Evolutionary conservation across 2,797 vertebrate genomes (phyloP).

Genomic region (Microcaecilia unicolor): DNA sequence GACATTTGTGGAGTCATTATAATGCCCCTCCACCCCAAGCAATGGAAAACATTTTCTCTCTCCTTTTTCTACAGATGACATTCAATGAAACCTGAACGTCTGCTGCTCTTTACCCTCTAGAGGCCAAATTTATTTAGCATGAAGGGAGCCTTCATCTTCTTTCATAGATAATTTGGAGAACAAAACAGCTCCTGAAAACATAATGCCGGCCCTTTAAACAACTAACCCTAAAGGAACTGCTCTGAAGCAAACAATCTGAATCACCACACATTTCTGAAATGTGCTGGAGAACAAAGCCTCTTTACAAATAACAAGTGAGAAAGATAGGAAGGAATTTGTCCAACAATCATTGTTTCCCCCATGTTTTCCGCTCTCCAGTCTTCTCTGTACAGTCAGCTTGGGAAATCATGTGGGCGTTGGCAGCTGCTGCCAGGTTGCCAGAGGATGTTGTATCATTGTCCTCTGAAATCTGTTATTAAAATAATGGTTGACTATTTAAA

Average conservation of each 20-base stretch:
- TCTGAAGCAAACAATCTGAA: neutral
- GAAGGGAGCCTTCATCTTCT: too few relatives aligned
- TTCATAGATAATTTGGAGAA: too few relatives aligned
- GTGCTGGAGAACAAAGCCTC: neutral
- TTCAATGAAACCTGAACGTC: too few relatives aligned
- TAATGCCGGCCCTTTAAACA: too few relatives aligned
- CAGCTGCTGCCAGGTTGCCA: slow-evolving; percentile 2
- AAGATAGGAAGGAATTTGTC: slow-evolving; percentile 12
- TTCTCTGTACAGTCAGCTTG: neutral
- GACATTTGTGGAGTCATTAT: too few relatives aligned
- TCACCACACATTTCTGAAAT: neutral
- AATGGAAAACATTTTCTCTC: too few relatives aligned
- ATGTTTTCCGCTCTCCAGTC: neutral
- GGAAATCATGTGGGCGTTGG: slow-evolving; percentile 7
- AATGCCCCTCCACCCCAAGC: too few relatives aligned
- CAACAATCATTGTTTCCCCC: slow-evolving; percentile 5
- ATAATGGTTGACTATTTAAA: too few relatives aligned
- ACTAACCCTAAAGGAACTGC: neutral
- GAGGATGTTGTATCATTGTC: neutral
- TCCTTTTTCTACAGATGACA: too few relatives aligned
- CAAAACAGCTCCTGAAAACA: slow-evolving; percentile 15
- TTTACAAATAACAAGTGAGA: slow-evolving; percentile 4
- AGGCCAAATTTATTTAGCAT: too few relatives aligned
- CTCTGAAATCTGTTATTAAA: too few relatives aligned
- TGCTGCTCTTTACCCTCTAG: too few relatives aligned